phyloP scores from a whole-genome alignment of 2,888 invertebrate species.

The Eupithecia centaureata region DNA sequence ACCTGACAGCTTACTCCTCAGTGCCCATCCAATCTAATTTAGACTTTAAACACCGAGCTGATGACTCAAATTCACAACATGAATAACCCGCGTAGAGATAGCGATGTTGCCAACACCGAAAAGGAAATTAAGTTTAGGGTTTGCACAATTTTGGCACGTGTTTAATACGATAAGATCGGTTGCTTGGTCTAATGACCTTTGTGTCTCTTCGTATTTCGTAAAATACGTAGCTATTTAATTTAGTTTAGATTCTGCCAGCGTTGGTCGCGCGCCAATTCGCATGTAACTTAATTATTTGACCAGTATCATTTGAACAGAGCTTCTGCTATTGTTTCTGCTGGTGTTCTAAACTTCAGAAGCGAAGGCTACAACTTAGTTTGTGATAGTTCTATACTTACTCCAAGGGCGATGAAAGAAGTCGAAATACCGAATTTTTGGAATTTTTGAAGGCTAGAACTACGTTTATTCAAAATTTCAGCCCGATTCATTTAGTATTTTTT shows the following conservation, averaged over 20 bases:
- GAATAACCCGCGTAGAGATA: conserved; percentile 14
- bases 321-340: not conserved
- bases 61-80: conserved; percentile 10
- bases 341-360: not conserved
- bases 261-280: conserved; percentile 28
- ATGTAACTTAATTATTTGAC: conserved; percentile 26
- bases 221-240: conserved; percentile 38
- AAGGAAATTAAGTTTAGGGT: conserved; percentile 47
- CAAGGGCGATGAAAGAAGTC: too few species aligned
- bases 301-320: not conserved
- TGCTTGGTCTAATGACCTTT: conserved; percentile 43
- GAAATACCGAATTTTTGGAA: too few species aligned
- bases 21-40: conserved; percentile 1
- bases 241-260: conserved; percentile 28
- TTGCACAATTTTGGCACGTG: conserved; percentile 46
- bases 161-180: conserved; percentile 44
- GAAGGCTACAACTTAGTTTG: not conserved
- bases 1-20: conserved; percentile 8
- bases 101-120: conserved; percentile 40
- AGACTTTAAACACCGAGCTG: conserved; percentile 13
- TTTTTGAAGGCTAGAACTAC: too few species aligned
- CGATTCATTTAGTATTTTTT: too few species aligned
- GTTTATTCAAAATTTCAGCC: too few species aligned
- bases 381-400: not conserved
- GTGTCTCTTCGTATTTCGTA: conserved; percentile 34